Conservation (phyloP, 2,113 vertebrate genomes). For the Clarias magur region DNA sequence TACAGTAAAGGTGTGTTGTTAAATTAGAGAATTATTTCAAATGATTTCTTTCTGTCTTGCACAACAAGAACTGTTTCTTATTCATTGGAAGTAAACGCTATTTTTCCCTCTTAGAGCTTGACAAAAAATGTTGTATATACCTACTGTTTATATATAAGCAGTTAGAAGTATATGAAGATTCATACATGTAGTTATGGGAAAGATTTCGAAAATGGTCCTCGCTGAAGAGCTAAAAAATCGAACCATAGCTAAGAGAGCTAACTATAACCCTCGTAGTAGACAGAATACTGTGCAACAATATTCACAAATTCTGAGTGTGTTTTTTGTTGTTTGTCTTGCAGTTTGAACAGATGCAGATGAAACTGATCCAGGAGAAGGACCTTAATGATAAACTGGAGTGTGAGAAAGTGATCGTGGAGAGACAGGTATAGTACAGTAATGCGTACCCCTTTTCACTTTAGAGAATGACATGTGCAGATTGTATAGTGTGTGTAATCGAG, state of each 20-base stretch:
- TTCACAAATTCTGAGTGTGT: background rate
- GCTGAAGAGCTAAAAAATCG: background rate
- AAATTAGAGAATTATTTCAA: background rate
- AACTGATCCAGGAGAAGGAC: slow-evolving; percentile 74
- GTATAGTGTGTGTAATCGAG: background rate
- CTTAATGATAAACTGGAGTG: slow-evolving; percentile 71
- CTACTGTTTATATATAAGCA: background rate
- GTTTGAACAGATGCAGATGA: slow-evolving; percentile 75
- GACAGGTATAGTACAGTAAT: slow-evolving; percentile 65
- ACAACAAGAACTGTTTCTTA: background rate
- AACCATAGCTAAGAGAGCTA: background rate
- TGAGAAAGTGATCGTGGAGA: slow-evolving; percentile 67
- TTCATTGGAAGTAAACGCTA: no score
- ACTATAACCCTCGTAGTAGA: background rate
- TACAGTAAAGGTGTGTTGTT: background rate
- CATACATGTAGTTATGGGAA: background rate
- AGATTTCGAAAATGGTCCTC: background rate
- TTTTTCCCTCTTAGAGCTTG: background rate
- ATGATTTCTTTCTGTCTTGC: background rate
- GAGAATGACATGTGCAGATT: background rate
- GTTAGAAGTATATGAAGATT: background rate
- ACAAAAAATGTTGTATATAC: no score
- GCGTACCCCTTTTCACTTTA: background rate
- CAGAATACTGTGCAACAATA: background rate
- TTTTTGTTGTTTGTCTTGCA: slow-evolving; percentile 41